Base-by-base conservation (phyloP, 1,140 invertebrate genomes). In the Planococcus citri region DNA sequence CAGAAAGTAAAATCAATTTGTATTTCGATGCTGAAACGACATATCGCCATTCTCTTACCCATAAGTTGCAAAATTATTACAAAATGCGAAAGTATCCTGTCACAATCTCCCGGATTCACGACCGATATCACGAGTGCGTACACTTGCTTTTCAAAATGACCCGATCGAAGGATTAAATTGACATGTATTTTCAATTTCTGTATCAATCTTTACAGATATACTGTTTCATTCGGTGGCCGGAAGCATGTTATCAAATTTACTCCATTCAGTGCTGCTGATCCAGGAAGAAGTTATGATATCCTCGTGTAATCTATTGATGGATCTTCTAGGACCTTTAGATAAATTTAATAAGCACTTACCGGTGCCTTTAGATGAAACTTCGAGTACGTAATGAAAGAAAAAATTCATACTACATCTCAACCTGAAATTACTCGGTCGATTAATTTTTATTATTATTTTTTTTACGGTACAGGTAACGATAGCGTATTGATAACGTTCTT, bases 221-320 rank as follows among this genome's bases (percentile, higher is more conserved):
- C 38, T 69, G 38, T 69, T 69, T 70, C 69, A 51, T 27, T 70
- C 69, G 8, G 20, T 69, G 1, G 68, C 68, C 22, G 68, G 68
- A 1, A 41, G 33, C 22, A 38, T 69, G 37, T 25, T 69, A 51
- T 69, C 68, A 21, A 69, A 37, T 25, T 76, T 86, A 38, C 71
- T 86, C 4, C 82, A 83, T 75, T 80, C 83, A 0, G 76, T 86
- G 64, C 74, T 86, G 9, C 75, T 87, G 24, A 76, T 86, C 51
- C 81, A 83, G 3, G 73, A 76, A 68, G 67, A 74, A 75, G 74
- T 75, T 73, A 70, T 80, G 57, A 73, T 76, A 71, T 78, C 80
- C 9, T 73, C 85, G 1, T 75, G 85, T 14, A 78, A 79, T 37
- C 74, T 79, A 68, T 74, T 86, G 14, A 76, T 85, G 12, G 74